Conservation (phyloP, 2,113 vertebrate genomes). For the Neodontobutis hainanensis region DNA sequence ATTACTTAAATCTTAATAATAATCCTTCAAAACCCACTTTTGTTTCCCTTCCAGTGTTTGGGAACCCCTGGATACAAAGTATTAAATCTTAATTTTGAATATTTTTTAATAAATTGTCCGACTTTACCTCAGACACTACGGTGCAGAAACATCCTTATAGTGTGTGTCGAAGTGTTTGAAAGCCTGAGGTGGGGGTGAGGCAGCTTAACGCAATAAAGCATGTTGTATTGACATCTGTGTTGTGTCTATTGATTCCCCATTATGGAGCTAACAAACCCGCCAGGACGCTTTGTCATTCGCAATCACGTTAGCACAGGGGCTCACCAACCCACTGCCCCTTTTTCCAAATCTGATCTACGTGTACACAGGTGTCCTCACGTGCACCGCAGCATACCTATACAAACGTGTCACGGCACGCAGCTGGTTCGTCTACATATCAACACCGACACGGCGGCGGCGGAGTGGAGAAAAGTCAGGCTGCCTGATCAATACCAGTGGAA, state of each 20-base stretch:
- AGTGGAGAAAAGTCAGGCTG: slow-evolving; percentile 54
- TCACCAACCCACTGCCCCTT: slow-evolving; percentile 65
- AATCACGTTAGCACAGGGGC: slow-evolving; percentile 81
- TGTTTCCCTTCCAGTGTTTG: too few species aligned
- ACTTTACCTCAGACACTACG: not conserved
- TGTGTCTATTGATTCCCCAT: slow-evolving; percentile 86
- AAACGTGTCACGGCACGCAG: slow-evolving; percentile 22
- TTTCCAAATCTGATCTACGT: slow-evolving; percentile 68
- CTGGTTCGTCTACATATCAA: slow-evolving; percentile 24
- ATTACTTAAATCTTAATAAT: too few species aligned
- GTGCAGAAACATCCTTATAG: slow-evolving; percentile 13
- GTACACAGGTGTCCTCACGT: slow-evolving; percentile 31
- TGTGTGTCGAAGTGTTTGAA: slow-evolving; percentile 48
- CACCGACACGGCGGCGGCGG: slow-evolving; percentile 40
- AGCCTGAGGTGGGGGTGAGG: slow-evolving; percentile 66
- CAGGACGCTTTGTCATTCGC: slow-evolving; percentile 83
- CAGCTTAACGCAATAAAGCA: slow-evolving; percentile 84
- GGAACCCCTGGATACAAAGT: too few species aligned
- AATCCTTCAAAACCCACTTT: too few species aligned
- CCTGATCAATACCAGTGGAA: slow-evolving; percentile 78
- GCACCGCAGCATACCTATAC: not conserved
- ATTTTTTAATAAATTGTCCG: not conserved
- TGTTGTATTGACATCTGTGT: slow-evolving; percentile 86
- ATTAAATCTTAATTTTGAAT: not conserved
- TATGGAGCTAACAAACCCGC: slow-evolving; percentile 85